phyloP scores from a whole-genome alignment of 2,797 vertebrate species.

The Dipus sagitta region DNA sequence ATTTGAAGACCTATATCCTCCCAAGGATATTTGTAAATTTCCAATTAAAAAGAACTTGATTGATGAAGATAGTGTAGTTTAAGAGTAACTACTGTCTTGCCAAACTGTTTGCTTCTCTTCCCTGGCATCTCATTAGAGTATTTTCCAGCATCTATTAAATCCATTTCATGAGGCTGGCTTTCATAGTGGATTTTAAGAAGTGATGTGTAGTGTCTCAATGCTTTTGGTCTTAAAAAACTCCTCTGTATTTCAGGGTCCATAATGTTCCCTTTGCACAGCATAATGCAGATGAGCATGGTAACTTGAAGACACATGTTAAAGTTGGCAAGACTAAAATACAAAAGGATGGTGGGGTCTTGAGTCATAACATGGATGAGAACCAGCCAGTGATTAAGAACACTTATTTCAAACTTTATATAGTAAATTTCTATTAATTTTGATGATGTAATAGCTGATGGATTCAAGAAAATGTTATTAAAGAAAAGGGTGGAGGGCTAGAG shows the following conservation, averaged over 20 bases:
- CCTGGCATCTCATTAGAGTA: background rate
- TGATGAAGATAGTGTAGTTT: slow-evolving; percentile 1
- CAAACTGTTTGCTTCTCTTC: slow-evolving; percentile 22
- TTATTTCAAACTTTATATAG: background rate
- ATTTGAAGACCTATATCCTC: background rate
- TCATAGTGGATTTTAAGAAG: background rate
- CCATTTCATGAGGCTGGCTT: background rate
- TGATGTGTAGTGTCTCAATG: background rate
- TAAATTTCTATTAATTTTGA: background rate
- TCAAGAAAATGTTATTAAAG: background rate
- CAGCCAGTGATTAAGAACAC: background rate
- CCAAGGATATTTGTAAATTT: background rate
- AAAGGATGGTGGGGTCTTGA: background rate
- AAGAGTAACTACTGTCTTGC: background rate
- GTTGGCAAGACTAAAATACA: background rate
- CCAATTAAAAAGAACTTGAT: background rate
- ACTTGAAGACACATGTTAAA: background rate
- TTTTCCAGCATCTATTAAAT: slow-evolving; percentile 27
- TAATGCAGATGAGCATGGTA: background rate
- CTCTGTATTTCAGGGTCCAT: background rate
- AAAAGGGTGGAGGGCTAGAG: background rate
- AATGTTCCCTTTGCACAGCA: background rate
- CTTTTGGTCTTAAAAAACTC: background rate
- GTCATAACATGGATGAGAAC: background rate
- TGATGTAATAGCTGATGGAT: background rate